A percentile compares a stretch with the other conserved stretches of the same genome.
Conservation (phyloP, 2,888 invertebrate species). For the Phyllotreta cruciferae region DNA sequence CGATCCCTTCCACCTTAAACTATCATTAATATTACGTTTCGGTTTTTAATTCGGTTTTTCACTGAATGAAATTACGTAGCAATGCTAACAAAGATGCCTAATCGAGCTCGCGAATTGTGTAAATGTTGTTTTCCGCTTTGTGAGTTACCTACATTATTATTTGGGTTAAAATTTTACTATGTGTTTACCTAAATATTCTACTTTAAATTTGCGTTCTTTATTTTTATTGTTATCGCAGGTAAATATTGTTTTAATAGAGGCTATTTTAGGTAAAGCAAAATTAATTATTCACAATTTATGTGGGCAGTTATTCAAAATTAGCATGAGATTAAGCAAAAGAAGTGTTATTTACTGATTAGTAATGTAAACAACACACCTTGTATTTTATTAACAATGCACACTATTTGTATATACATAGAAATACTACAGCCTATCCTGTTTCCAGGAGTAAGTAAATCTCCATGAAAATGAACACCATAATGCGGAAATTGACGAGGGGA, state of each 20-base stretch:
- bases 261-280: no score
- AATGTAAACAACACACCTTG: no score
- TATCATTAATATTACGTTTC: constrained; percentile 20
- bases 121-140: background rate
- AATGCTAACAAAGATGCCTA: background rate
- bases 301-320: no score
- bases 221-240: no score
- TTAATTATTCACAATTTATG: no score
- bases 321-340: no score
- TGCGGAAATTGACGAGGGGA: constrained; percentile 85
- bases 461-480: constrained; percentile 77
- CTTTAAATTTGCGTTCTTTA: background rate
- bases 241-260: no score
- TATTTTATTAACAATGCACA: background rate
- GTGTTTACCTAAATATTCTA: background rate
- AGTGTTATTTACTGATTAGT: no score
- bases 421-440: background rate
- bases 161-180: constrained; percentile 10
- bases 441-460: constrained; percentile 23
- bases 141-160: background rate
- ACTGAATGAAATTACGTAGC: background rate
- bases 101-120: background rate
- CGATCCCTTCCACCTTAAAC: constrained; percentile 28
- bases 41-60: background rate
- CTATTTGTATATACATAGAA: background rate